These are phyloP conservation scores for Dicyrtomina minuta DNA, from an alignment of 2,888 invertebrate genomes.

Conservation along the genomic window DNA sequence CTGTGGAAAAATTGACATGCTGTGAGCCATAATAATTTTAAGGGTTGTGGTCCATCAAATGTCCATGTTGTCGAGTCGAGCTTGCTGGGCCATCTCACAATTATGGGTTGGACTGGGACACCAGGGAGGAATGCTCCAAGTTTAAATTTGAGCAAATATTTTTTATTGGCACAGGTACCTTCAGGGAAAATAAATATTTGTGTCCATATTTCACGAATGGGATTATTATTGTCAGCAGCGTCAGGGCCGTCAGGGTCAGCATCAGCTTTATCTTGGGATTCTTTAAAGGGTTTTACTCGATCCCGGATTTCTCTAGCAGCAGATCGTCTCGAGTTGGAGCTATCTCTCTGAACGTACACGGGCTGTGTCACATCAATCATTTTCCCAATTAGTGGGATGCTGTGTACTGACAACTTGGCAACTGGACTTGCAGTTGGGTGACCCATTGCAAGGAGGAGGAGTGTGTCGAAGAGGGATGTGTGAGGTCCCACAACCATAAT, in stretches of 20 bases:
- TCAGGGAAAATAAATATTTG: slow-evolving; percentile 64
- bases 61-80: slow-evolving; percentile 89
- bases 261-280: no score
- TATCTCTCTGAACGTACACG: slow-evolving; percentile 89
- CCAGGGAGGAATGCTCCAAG: slow-evolving; percentile 90
- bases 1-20: slow-evolving; percentile 82
- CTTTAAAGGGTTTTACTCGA: slow-evolving; percentile 70
- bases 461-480: slow-evolving; percentile 79
- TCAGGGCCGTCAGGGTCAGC: no score
- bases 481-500: slow-evolving; percentile 86
- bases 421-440: slow-evolving; percentile 88
- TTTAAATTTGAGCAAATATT: slow-evolving; percentile 66
- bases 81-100: slow-evolving; percentile 81
- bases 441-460: slow-evolving; percentile 40
- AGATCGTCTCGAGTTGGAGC: slow-evolving; percentile 85
- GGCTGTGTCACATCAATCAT: slow-evolving; percentile 92
- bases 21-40: slow-evolving; percentile 82
- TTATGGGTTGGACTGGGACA: slow-evolving; percentile 91
- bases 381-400: slow-evolving; percentile 83
- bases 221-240: slow-evolving; percentile 67
- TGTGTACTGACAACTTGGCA: slow-evolving; percentile 79
- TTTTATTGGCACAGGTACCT: slow-evolving; percentile 92
- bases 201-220: no score
- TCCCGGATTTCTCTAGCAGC: slow-evolving; percentile 85
- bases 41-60: slow-evolving; percentile 93